Evolutionary conservation across 1,140 invertebrate genomes (phyloP).

Genomic region (Pachypeltis micranthus): DNA sequence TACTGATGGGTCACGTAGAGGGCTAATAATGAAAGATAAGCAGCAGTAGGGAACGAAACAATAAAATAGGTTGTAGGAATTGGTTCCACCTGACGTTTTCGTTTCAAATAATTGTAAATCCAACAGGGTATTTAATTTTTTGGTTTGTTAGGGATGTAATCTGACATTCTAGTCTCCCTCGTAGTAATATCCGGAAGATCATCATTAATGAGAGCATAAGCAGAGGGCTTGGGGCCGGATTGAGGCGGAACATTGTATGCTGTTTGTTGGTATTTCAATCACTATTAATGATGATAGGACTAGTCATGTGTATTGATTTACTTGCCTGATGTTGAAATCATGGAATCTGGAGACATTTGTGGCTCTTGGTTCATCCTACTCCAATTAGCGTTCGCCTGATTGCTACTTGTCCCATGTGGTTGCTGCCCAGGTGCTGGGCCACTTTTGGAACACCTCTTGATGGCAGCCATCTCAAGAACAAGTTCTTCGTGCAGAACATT

Average conservation of each 20-base stretch:
- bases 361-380: constrained; percentile 7
- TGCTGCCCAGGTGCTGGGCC: neutral
- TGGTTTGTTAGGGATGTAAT: neutral
- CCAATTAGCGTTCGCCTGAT: constrained; percentile 2
- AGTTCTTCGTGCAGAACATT: constrained; percentile 47
- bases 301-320: neutral
- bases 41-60: too few relatives aligned
- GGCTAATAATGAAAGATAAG: too few relatives aligned
- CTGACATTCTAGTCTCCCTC: neutral
- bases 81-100: too few relatives aligned
- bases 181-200: neutral
- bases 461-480: constrained; percentile 41
- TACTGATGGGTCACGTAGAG: too few relatives aligned
- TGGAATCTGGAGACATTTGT: constrained; percentile 12
- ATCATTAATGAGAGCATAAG: neutral
- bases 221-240: neutral
- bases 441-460: constrained; percentile 30
- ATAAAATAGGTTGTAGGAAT: too few relatives aligned
- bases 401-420: neutral
- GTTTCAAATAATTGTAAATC: too few relatives aligned
- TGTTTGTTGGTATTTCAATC: neutral
- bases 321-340: constrained; percentile 11
- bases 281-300: neutral
- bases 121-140: neutral
- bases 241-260: too few relatives aligned